Evolutionary conservation across 2,888 invertebrate genomes (phyloP).

Genomic region (Melanotus villosus): DNA sequence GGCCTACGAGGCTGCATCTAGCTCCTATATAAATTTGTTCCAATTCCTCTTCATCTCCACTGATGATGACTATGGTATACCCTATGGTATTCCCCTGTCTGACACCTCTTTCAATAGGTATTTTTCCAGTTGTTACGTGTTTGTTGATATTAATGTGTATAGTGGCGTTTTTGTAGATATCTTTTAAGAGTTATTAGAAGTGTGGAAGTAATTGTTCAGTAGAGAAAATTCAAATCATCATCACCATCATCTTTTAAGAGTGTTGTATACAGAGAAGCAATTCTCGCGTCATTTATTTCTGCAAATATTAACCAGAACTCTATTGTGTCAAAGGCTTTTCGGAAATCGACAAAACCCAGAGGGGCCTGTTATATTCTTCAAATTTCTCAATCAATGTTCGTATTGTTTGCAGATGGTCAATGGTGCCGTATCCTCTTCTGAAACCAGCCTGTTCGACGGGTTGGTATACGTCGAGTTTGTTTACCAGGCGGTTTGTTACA

Average conservation of each 20-base stretch:
- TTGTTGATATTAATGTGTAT: neutral
- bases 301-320: constrained; percentile 46
- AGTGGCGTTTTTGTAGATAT: too few relatives aligned
- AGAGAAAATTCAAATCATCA: too few relatives aligned
- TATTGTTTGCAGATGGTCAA: constrained; percentile 43
- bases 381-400: constrained; percentile 36
- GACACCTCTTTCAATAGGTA: too few relatives aligned
- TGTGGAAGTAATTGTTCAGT: too few relatives aligned
- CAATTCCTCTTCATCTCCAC: neutral
- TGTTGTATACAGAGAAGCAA: too few relatives aligned
- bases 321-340: constrained; percentile 46
- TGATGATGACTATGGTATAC: neutral
- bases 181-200: too few relatives aligned
- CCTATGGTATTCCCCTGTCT: neutral
- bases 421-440: constrained; percentile 35
- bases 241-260: too few relatives aligned
- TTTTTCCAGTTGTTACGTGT: too few relatives aligned
- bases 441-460: too few relatives aligned
- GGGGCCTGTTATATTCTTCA: constrained; percentile 40
- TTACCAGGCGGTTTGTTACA: too few relatives aligned
- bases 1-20: neutral
- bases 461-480: too few relatives aligned
- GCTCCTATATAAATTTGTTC: neutral
- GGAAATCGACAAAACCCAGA: constrained; percentile 46
- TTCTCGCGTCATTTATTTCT: constrained; percentile 39